phyloP scores from a whole-genome alignment of 2,888 invertebrate genomes.

The Spilarctia lutea region DNA sequence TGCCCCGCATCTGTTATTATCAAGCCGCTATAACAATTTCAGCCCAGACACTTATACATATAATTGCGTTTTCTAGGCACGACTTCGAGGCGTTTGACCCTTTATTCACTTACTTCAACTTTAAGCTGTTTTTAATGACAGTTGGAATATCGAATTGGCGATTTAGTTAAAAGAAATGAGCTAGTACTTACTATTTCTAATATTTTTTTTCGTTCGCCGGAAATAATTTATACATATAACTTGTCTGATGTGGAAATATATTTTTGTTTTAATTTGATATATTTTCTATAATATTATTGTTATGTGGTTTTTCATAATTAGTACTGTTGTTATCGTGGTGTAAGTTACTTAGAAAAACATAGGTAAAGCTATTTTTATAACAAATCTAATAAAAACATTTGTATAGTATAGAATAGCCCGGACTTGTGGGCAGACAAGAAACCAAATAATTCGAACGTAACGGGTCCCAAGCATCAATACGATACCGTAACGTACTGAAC shows the following conservation, averaged over 20 bases:
- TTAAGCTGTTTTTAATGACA: conserved; percentile 14
- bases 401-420: conserved; percentile 3
- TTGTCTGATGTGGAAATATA: no score
- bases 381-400: not conserved
- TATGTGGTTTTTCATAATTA: not conserved
- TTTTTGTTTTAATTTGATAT: not conserved
- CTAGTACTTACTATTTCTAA: not conserved
- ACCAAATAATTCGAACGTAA: conserved; percentile 52
- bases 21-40: conserved; percentile 79
- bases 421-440: conserved; percentile 26
- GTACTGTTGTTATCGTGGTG: not conserved
- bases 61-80: conserved; percentile 83
- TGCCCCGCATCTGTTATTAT: conserved; percentile 76
- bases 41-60: conserved; percentile 70
- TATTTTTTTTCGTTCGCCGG: not conserved
- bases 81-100: conserved; percentile 77
- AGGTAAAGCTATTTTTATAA: not conserved
- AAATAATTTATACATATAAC: not conserved
- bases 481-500: conserved; percentile 60
- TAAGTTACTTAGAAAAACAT: not conserved
- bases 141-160: not conserved
- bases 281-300: not conserved
- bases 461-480: conserved; percentile 43
- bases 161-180: not conserved
- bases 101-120: conserved; percentile 59